Evolutionary conservation across 2,888 invertebrate species (phyloP).

Genomic region (Leptinotarsa juncta): DNA sequence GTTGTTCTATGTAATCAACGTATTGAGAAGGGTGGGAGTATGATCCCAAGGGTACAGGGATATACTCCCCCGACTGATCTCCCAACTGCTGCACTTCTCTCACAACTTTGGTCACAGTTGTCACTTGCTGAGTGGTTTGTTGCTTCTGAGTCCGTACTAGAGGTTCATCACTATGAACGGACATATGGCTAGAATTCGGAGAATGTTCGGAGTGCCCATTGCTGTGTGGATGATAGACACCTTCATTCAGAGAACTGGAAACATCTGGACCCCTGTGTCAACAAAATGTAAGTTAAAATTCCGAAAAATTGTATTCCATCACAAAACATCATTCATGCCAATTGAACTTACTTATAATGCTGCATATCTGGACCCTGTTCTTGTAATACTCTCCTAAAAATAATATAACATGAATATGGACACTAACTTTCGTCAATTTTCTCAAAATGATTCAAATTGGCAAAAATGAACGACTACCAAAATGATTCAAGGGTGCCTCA

Average conservation of each 20-base stretch:
- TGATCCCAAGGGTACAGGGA: slow-evolving; percentile 67
- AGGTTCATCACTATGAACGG: slow-evolving; percentile 68
- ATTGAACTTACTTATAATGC: slow-evolving; percentile 72
- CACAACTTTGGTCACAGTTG: slow-evolving; percentile 76
- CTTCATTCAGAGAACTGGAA: slow-evolving; percentile 58
- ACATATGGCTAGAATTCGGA: slow-evolving; percentile 70
- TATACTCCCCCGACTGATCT: slow-evolving; percentile 70
- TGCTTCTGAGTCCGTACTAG: slow-evolving; percentile 75
- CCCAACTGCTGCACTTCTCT: slow-evolving; percentile 73
- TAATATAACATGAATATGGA: slow-evolving; percentile 59
- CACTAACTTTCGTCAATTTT: slow-evolving; percentile 19
- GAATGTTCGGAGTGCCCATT: slow-evolving; percentile 77
- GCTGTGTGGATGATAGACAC: slow-evolving; percentile 68
- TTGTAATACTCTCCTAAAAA: slow-evolving; percentile 73
- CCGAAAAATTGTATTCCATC: not conserved
- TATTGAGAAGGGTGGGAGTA: slow-evolving; percentile 65
- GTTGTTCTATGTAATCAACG: slow-evolving; percentile 67
- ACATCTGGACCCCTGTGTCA: slow-evolving; percentile 57
- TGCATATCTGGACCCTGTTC: slow-evolving; percentile 75
- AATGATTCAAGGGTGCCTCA: not conserved
- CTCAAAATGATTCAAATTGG: slow-evolving; percentile 6
- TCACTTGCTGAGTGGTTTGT: slow-evolving; percentile 78
- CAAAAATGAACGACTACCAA: not conserved
- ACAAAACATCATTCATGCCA: slow-evolving; percentile 47
- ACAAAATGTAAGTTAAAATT: slow-evolving; percentile 16